Evolutionary conservation across 2,888 invertebrate species (phyloP).

Genomic region (Noctuana brunneofusca): DNA sequence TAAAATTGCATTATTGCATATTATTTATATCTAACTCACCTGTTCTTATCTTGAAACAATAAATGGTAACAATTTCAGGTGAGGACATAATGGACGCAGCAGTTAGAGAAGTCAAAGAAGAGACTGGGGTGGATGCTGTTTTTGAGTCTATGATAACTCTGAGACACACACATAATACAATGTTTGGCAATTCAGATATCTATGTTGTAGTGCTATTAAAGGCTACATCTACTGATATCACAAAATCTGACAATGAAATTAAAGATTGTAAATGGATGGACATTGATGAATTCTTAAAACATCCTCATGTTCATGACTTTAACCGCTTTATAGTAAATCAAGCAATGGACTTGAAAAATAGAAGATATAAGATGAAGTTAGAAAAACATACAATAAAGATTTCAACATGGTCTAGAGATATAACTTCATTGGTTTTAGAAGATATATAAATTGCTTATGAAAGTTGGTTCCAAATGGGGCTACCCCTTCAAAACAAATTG

Average conservation of each 20-base stretch:
- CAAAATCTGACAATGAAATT: conserved; percentile 90
- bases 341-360: conserved; percentile 85
- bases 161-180: conserved; percentile 89
- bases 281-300: conserved; percentile 86
- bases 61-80: conserved; percentile 72
- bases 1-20: too few species aligned
- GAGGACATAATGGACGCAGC: conserved; percentile 93
- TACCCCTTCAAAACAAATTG: too few species aligned
- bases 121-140: conserved; percentile 91
- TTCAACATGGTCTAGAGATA: conserved; percentile 57
- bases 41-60: too few species aligned
- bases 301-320: conserved; percentile 88
- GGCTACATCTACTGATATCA: conserved; percentile 85
- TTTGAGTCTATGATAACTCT: conserved; percentile 90
- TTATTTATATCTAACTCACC: too few species aligned
- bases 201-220: conserved; percentile 90
- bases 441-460: conserved; percentile 48
- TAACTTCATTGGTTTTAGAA: conserved; percentile 64
- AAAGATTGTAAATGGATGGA: conserved; percentile 92
- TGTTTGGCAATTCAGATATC: conserved; percentile 93
- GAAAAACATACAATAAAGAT: conserved; percentile 67
- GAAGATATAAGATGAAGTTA: conserved; percentile 84
- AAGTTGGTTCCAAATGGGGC: too few species aligned
- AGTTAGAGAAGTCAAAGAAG: conserved; percentile 93
- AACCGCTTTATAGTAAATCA: conserved; percentile 87